A percentile compares a stretch with the other conserved stretches of the same genome.
Conservation (phyloP, 2,888 invertebrate genomes). For the Drosophila peninsularis region DNA sequence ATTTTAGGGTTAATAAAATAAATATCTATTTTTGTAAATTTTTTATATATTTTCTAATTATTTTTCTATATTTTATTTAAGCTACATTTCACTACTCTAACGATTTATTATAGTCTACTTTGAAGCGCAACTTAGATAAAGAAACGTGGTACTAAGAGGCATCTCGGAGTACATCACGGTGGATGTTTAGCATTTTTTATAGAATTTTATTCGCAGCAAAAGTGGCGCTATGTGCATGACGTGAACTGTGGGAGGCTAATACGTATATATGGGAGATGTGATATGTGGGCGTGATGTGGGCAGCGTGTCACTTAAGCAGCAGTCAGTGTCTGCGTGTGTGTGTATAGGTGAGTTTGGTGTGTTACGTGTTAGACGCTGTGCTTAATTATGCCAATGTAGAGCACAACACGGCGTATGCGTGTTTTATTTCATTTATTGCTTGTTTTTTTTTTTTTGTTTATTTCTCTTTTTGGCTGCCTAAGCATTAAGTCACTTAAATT, state of each 20-base stretch:
- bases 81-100: background rate
- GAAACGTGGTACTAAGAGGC: background rate
- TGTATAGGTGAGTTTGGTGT: conserved; percentile 27
- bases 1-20: too few species aligned
- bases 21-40: background rate
- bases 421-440: conserved; percentile 39
- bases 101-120: conserved; percentile 14
- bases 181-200: background rate
- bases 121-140: conserved; percentile 5
- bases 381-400: conserved; percentile 64
- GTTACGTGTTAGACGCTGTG: conserved; percentile 46
- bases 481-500: conserved; percentile 60
- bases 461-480: conserved; percentile 28
- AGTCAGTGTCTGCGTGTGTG: conserved; percentile 18
- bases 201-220: conserved; percentile 25
- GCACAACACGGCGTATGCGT: conserved; percentile 65
- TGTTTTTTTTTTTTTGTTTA: conserved; percentile 12
- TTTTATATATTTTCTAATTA: background rate
- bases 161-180: conserved; percentile 16
- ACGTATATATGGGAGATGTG: conserved; percentile 29
- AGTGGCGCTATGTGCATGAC: conserved; percentile 74
- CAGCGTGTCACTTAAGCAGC: conserved; percentile 37
- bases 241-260: conserved; percentile 51
- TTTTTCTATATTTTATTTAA: background rate
- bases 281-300: conserved; percentile 47